A percentile compares a stretch with the other conserved stretches of the same genome.
phyloP scores from a whole-genome alignment of 2,113 vertebrate genomes.

The Zeus faber region DNA sequence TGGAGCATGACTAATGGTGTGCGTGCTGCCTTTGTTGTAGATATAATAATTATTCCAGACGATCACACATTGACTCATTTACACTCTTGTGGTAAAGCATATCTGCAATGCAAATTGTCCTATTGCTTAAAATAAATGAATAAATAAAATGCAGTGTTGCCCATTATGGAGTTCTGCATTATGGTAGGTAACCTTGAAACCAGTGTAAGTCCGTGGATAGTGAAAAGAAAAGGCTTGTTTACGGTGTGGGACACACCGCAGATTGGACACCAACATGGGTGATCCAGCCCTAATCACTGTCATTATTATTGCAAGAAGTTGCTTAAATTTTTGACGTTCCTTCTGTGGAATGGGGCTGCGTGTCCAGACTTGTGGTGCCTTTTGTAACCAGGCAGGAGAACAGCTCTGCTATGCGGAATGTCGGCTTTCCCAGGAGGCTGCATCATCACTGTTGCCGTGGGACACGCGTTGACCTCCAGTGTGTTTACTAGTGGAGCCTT shows the following conservation, averaged over 20 bases:
- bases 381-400: constrained; percentile 50
- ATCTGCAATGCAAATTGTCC: neutral
- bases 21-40: neutral
- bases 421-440: constrained; percentile 57
- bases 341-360: constrained; percentile 51
- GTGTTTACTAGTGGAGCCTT: constrained; percentile 44
- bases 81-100: neutral
- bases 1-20: neutral
- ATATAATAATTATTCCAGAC: neutral
- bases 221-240: constrained; percentile 4
- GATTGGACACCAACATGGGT: neutral
- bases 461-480: constrained; percentile 42
- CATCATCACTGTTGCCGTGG: constrained; percentile 48
- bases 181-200: neutral
- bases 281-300: constrained; percentile 4
- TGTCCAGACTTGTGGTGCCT: constrained; percentile 68
- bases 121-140: too few species aligned
- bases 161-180: neutral
- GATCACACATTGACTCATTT: neutral
- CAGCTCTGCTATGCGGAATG: constrained; percentile 55
- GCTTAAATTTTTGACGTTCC: constrained; percentile 41
- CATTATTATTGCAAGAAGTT: constrained; percentile 6
- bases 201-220: neutral
- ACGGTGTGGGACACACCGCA: neutral
- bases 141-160: too few species aligned